Evolutionary conservation across 2,113 vertebrate genomes (phyloP), one percentile per base, ranked within the genome.

Genomic region (Apodemus speciosus): DNA sequence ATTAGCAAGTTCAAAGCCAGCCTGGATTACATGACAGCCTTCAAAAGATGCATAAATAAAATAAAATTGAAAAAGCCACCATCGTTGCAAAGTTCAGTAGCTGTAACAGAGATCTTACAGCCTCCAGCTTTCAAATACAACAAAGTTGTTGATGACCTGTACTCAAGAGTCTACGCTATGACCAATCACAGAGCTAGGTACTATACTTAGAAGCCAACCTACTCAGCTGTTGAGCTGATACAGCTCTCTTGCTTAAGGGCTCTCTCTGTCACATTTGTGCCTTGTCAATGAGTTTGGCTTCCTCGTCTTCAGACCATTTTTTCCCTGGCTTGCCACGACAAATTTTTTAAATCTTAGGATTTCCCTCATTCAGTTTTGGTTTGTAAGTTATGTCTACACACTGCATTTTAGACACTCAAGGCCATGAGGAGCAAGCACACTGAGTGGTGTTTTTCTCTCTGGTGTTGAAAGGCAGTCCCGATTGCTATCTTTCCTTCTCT

Each of bases 301-400:
- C 20, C 58, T 84, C 60, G 20, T 6, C 53, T 64, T 83, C 35
- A 87, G 27, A 68, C 30, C 30, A 83, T 72, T 90, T 90, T 18
- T 66, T 66, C 46, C 25, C 46, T 62, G 18, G 46, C n/a, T 89
- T 75, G 30, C 38, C 21, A 60, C 43, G 49, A 60, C 38, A 30
- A 56, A 88, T 95, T 89, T 95, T 66, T 88, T 51, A 88, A 92
- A 92, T 89, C 84, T 75, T 49, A 71, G n/a, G 56, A n/a, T 43
- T 89, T 14, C 85, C 32, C 56, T 93, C 14, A 32, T 71, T 93
- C 40, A 40, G 16, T 76, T 76, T 72, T 43, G n/a, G 43, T 27
- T 88, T 91, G 58, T 7, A 81, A 53, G 64, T 32, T 85, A 51
- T 25, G 15, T 27, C 40, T 38, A 18, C 32, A 79, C 49, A 16